Evolutionary conservation across 2,888 invertebrate species (phyloP).

Genomic region (Elmis aenea): DNA sequence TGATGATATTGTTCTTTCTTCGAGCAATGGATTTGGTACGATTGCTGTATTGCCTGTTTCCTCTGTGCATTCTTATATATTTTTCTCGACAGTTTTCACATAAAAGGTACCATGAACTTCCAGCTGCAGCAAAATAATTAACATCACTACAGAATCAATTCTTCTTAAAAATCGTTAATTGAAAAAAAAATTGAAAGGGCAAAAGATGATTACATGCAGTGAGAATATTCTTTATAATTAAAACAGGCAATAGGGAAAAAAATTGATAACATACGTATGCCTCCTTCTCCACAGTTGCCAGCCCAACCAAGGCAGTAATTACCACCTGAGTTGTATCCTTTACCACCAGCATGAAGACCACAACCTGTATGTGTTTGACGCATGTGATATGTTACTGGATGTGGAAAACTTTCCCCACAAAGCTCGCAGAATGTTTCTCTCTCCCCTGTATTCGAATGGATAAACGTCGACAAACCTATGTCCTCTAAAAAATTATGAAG

Average conservation of each 20-base stretch:
- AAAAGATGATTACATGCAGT: not conserved
- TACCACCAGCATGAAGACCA: constrained; percentile 75
- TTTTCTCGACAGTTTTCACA: constrained; percentile 88
- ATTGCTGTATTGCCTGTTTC: constrained; percentile 39
- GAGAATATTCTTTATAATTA: not conserved
- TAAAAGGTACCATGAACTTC: constrained; percentile 84
- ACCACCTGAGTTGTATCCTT: constrained; percentile 90
- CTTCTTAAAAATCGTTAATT: not conserved
- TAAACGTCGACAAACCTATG: constrained; percentile 36
- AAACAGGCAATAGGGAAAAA: no score
- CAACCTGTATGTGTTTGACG: constrained; percentile 86
- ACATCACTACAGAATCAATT: constrained; percentile 28
- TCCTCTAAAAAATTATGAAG: constrained; percentile 36
- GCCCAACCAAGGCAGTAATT: constrained; percentile 85
- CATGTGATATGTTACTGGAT: constrained; percentile 90
- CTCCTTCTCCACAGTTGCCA: constrained; percentile 83
- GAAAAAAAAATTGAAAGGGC: not conserved
- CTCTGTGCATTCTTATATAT: constrained; percentile 50
- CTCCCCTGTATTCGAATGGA: constrained; percentile 29
- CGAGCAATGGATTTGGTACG: constrained; percentile 40
- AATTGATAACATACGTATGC: constrained; percentile 59
- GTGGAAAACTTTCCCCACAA: constrained; percentile 71
- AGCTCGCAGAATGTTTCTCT: constrained; percentile 69
- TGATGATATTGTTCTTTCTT: constrained; percentile 30
- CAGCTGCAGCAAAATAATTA: constrained; percentile 46